phyloP scores from a whole-genome alignment of 2,113 vertebrate genomes.

The Lepus timidus region DNA sequence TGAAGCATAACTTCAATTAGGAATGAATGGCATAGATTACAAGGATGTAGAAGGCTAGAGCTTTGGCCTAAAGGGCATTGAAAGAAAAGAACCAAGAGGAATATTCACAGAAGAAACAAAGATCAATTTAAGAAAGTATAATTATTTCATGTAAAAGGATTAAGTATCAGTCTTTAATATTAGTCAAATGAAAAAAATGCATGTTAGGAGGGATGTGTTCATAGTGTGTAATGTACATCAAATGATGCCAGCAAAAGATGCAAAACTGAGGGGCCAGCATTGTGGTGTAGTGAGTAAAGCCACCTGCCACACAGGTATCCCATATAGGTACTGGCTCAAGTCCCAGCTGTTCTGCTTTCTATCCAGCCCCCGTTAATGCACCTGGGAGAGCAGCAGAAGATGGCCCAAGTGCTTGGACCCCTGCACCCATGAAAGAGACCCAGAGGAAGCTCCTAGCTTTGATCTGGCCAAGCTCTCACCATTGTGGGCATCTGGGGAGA shows the following conservation, averaged over 20 bases:
- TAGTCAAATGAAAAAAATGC: not conserved
- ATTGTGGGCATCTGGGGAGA: no score
- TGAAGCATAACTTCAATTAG: constrained; percentile 72
- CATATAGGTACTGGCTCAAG: no score
- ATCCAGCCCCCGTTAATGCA: no score
- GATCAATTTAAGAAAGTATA: constrained; percentile 24
- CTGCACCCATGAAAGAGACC: no score
- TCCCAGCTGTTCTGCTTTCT: no score
- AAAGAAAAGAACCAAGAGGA: constrained; percentile 27
- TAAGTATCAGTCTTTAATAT: not conserved
- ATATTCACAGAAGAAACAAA: constrained; percentile 48
- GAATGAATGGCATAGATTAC: constrained; percentile 19
- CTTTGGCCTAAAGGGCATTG: not conserved
- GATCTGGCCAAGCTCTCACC: no score
- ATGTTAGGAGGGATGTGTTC: not conserved
- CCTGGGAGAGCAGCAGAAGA: no score
- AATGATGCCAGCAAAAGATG: not conserved
- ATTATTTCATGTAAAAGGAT: not conserved
- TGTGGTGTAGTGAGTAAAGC: no score
- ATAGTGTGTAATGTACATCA: not conserved
- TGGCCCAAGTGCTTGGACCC: no score
- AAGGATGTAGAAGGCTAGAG: not conserved
- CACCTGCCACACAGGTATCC: no score
- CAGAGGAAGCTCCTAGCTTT: no score
- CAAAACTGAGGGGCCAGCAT: not conserved